phyloP scores from a whole-genome alignment of 2,113 vertebrate species.

The Pedionomus torquatus region DNA sequence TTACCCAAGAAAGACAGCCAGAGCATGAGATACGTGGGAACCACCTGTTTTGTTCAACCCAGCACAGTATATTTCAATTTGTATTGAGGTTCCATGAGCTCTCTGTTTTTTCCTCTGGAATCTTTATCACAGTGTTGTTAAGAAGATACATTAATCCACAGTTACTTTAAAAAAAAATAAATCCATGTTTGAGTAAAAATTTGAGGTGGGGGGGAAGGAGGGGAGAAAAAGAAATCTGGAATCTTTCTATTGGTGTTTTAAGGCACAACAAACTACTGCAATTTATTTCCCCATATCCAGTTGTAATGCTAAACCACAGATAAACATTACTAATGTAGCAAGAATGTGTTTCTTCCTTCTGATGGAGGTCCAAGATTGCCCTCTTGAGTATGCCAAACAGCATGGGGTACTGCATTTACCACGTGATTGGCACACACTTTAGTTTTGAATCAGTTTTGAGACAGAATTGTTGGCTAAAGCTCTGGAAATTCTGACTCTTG shows the following conservation, averaged over 20 bases:
- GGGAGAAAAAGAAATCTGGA: neutral
- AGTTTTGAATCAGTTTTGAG: slow-evolving; percentile 45
- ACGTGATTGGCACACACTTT: slow-evolving; percentile 49
- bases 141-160: neutral
- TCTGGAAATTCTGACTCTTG: slow-evolving; percentile 67
- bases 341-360: slow-evolving; percentile 62
- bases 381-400: slow-evolving; percentile 64
- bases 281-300: slow-evolving; percentile 47
- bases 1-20: neutral
- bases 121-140: neutral
- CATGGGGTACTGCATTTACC: slow-evolving; percentile 59
- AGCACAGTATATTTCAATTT: neutral
- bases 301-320: slow-evolving; percentile 64
- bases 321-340: slow-evolving; percentile 61
- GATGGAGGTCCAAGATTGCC: slow-evolving; percentile 57
- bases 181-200: neutral
- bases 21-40: neutral
- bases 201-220: neutral
- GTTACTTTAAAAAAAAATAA: neutral
- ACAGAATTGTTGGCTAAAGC: slow-evolving; percentile 60
- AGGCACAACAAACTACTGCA: slow-evolving; percentile 32
- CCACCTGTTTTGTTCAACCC: neutral
- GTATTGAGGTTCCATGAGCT: neutral
- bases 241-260: neutral
- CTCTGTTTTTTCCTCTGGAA: neutral